phyloP scores from a whole-genome alignment of 2,888 invertebrate genomes.

The Andrena trimmerana region DNA sequence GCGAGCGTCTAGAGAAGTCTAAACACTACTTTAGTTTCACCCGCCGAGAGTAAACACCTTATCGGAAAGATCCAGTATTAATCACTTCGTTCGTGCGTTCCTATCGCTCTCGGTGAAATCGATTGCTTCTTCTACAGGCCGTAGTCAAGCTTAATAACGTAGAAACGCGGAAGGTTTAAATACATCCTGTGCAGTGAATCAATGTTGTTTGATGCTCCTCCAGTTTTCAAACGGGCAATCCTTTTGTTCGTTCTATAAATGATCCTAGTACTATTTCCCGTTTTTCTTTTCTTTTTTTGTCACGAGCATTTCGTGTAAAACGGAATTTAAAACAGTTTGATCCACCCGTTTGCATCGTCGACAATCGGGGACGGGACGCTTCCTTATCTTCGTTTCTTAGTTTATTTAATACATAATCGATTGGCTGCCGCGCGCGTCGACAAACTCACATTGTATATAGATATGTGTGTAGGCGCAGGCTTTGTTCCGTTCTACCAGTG shows the following conservation, averaged over 20 bases:
- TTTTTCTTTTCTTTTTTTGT: not conserved
- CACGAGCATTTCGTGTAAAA: not conserved
- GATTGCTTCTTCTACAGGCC: too few relatives aligned
- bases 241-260: constrained; percentile 21
- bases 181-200: constrained; percentile 11
- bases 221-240: constrained; percentile 11
- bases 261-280: not conserved
- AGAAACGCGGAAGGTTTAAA: constrained; percentile 7
- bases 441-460: not conserved
- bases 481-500: constrained; percentile 32
- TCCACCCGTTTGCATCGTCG: not conserved
- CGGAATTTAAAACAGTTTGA: not conserved
- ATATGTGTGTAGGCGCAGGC: not conserved
- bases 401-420: constrained; percentile 40
- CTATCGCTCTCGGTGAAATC: too few relatives aligned
- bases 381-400: not conserved
- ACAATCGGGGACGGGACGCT: not conserved
- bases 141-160: not conserved
- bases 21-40: not conserved
- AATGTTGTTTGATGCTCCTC: constrained; percentile 8
- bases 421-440: constrained; percentile 22
- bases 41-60: not conserved
- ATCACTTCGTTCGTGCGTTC: too few relatives aligned
- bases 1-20: not conserved
- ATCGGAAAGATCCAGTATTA: not conserved